A percentile compares a stretch with the other conserved stretches of the same genome.
phyloP scores from a whole-genome alignment of 2,888 invertebrate species.

The Pachliopta kotzebuea region DNA sequence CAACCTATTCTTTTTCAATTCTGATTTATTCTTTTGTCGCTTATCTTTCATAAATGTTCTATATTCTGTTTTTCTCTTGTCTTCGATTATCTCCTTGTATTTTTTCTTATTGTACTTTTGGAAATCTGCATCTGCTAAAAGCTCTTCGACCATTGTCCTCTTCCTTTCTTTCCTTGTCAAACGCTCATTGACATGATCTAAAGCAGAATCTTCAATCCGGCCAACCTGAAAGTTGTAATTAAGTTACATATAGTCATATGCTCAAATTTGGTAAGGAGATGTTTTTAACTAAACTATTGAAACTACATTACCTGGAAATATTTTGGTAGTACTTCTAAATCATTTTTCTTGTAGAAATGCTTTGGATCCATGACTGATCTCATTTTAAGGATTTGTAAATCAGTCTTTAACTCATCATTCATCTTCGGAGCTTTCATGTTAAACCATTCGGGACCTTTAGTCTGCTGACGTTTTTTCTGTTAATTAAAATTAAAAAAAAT shows the following conservation, averaged over 20 bases:
- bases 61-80: slow-evolving; percentile 84
- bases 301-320: slow-evolving; percentile 89
- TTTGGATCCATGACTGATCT: slow-evolving; percentile 95
- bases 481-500: slow-evolving; percentile 37
- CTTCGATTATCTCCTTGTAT: slow-evolving; percentile 88
- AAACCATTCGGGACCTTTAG: slow-evolving; percentile 94
- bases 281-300: background rate
- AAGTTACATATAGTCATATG: background rate
- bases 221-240: slow-evolving; percentile 81
- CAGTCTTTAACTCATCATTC: slow-evolving; percentile 92
- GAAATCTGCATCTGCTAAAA: slow-evolving; percentile 93
- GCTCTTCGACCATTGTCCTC: slow-evolving; percentile 94
- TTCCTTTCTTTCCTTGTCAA: slow-evolving; percentile 93
- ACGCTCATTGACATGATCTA: slow-evolving; percentile 93
- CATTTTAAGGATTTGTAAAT: slow-evolving; percentile 95
- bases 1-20: slow-evolving; percentile 61
- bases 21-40: slow-evolving; percentile 83
- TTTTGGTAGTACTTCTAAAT: slow-evolving; percentile 92
- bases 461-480: slow-evolving; percentile 87
- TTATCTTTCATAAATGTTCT: slow-evolving; percentile 88
- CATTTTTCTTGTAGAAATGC: slow-evolving; percentile 96
- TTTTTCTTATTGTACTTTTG: slow-evolving; percentile 89
- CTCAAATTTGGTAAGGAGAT: background rate
- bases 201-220: slow-evolving; percentile 89
- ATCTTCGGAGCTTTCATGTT: slow-evolving; percentile 93